Conservation (phyloP, 2,113 vertebrate genomes). For the Talpa occidentalis region DNA sequence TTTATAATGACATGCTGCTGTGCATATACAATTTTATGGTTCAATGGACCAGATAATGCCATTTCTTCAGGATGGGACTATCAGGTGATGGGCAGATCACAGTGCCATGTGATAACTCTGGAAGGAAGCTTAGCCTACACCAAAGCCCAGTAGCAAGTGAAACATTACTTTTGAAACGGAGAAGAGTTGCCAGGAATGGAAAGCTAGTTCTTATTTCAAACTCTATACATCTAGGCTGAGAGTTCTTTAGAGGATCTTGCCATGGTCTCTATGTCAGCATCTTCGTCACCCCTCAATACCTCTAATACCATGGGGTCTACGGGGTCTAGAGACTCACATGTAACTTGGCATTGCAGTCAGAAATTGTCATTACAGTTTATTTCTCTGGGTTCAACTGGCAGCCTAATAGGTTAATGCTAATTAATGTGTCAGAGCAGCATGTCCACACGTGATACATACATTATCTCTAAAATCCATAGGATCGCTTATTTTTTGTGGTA, state of each 20-base stretch:
- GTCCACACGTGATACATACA: background rate
- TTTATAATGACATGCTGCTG: background rate
- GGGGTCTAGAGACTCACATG: background rate
- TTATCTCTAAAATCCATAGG: background rate
- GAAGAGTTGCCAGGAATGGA: background rate
- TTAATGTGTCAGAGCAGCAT: background rate
- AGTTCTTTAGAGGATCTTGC: background rate
- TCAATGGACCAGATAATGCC: background rate
- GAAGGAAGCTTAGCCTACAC: background rate
- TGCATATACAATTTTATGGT: background rate
- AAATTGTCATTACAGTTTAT: background rate
- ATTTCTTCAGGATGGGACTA: background rate
- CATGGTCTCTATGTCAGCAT: background rate
- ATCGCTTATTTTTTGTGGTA: background rate
- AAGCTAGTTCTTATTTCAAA: background rate
- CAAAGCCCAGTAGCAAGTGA: background rate
- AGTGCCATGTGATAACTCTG: background rate
- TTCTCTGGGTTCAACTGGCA: background rate
- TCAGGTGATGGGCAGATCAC: background rate
- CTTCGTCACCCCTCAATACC: background rate
- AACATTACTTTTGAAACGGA: background rate
- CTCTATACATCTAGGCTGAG: background rate
- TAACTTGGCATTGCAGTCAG: background rate
- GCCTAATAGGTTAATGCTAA: background rate
- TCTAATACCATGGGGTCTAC: background rate